Percentiles rank a stretch among this genome's conserved stretches.
These are phyloP conservation scores for Hyppa rectilinea DNA, from an alignment of 2,888 invertebrate genomes.

Conservation along the genomic window DNA sequence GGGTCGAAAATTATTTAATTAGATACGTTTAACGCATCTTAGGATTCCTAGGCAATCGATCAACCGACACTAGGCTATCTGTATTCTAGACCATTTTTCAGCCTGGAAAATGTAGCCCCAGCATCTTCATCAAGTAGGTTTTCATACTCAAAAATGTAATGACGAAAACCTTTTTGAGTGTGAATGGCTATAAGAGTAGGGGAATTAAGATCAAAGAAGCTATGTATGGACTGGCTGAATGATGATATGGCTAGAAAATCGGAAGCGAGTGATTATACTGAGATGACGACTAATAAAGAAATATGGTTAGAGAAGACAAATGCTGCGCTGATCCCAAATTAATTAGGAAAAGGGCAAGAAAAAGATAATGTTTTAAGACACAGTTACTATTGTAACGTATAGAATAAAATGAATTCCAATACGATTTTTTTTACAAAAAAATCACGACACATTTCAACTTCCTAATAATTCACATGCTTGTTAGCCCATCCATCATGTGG, in stretches of 20 bases:
- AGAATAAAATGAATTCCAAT: neutral
- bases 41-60: neutral
- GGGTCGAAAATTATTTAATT: neutral
- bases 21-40: neutral
- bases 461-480: constrained; percentile 39
- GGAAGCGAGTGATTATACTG: neutral
- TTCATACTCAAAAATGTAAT: too few species aligned
- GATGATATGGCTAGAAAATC: neutral
- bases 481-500: constrained; percentile 53
- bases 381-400: neutral
- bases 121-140: too few species aligned
- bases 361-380: neutral
- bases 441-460: constrained; percentile 14
- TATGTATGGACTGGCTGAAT: neutral
- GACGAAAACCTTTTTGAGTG: neutral
- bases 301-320: neutral
- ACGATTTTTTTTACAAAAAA: constrained; percentile 2
- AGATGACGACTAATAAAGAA: neutral
- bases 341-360: neutral
- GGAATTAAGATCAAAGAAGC: neutral
- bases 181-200: neutral
- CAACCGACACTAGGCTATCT: too few species aligned
- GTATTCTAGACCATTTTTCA: too few species aligned
- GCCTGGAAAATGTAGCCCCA: neutral
- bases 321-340: neutral